phyloP scores from a whole-genome alignment of 2,113 vertebrate genomes.

The Rhombomys opimus region DNA sequence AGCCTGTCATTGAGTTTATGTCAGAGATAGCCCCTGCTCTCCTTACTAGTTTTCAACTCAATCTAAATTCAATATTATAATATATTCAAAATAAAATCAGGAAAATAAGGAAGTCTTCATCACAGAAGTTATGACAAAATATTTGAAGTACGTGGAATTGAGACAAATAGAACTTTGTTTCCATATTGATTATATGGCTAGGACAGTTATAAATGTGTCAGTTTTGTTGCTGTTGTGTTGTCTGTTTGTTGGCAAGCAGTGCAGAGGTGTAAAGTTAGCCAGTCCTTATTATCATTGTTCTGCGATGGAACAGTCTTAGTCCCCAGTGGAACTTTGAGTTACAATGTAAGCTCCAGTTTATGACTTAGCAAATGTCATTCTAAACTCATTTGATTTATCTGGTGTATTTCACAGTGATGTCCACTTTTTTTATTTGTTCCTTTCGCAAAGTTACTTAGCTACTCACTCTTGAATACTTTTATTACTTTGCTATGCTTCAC shows the following conservation, averaged over 20 bases:
- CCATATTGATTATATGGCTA: background rate
- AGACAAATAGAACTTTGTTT: background rate
- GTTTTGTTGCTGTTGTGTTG: background rate
- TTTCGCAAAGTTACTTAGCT: background rate
- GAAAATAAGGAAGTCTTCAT: background rate
- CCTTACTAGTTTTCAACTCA: background rate
- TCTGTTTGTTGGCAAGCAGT: background rate
- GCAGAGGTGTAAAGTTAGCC: background rate
- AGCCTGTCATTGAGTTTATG: no score
- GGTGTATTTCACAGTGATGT: background rate
- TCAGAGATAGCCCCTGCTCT: no score
- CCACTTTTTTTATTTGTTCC: background rate
- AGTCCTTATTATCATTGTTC: background rate
- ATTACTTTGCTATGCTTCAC: background rate
- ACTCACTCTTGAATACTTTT: background rate
- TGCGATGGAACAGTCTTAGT: background rate
- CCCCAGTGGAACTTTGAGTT: background rate
- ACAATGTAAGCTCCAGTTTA: background rate
- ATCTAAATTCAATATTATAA: background rate
- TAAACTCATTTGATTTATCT: constrained; percentile 30
- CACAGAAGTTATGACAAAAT: background rate
- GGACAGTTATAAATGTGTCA: background rate
- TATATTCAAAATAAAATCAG: background rate
- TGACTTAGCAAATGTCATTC: background rate
- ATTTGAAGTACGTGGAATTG: background rate